Conservation (phyloP, 2,888 invertebrate genomes). For the Nematopogon swammerdamellus region DNA sequence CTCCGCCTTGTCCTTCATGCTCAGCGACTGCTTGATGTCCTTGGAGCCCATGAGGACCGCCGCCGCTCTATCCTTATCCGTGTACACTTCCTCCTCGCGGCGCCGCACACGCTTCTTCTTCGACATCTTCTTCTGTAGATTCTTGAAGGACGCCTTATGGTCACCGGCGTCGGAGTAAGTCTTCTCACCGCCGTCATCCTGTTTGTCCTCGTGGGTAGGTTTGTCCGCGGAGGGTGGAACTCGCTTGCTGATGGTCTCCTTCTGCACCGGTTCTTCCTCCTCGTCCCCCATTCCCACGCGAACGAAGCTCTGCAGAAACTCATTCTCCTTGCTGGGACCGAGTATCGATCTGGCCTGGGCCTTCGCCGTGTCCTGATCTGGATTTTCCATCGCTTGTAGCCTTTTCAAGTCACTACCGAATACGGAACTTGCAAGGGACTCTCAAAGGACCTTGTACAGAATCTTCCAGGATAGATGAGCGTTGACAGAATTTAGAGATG, state of each 20-base stretch:
- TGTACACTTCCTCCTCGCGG: slow-evolving; percentile 73
- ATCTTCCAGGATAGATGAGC: too few relatives aligned
- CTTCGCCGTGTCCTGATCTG: slow-evolving; percentile 38
- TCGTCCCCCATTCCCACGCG: slow-evolving; percentile 62
- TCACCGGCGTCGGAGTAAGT: slow-evolving; percentile 18
- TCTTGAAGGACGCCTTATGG: slow-evolving; percentile 30
- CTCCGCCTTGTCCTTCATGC: slow-evolving; percentile 75
- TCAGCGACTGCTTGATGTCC: slow-evolving; percentile 83
- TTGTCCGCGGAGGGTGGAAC: slow-evolving; percentile 32
- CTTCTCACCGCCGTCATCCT: slow-evolving; percentile 24
- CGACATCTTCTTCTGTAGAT: slow-evolving; percentile 31
- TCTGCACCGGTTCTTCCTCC: slow-evolving; percentile 46
- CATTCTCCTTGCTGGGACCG: slow-evolving; percentile 67
- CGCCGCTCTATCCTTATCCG: slow-evolving; percentile 88
- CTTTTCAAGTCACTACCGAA: slow-evolving; percentile 1
- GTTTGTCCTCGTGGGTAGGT: slow-evolving; percentile 20
- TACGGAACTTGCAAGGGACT: background rate
- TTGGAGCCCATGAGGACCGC: slow-evolving; percentile 84
- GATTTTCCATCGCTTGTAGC: slow-evolving; percentile 11
- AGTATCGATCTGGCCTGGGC: slow-evolving; percentile 58
- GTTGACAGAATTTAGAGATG: too few relatives aligned
- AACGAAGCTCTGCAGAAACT: slow-evolving; percentile 77
- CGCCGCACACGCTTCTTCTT: slow-evolving; percentile 35
- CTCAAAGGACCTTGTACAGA: too few relatives aligned
- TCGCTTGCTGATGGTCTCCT: slow-evolving; percentile 42